phyloP scores from a whole-genome alignment of 1,140 invertebrate species.

The Pseudomyrmex dendroicus region DNA sequence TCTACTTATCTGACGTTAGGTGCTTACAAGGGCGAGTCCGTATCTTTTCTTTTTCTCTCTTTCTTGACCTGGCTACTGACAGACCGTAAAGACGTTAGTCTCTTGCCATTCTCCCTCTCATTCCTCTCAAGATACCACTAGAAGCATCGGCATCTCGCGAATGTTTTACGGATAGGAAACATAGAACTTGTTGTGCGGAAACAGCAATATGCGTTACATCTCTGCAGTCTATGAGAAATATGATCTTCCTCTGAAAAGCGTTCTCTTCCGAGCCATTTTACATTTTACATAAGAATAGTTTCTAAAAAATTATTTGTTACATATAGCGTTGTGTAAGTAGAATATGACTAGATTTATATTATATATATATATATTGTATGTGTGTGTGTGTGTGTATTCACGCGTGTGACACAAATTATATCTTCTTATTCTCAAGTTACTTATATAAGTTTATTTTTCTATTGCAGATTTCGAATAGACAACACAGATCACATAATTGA shows the following conservation, averaged over 20 bases:
- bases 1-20: slow-evolving; percentile 73
- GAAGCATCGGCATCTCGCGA: slow-evolving; percentile 65
- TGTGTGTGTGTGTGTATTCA: too few species aligned
- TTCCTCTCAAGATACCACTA: slow-evolving; percentile 14
- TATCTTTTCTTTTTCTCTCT: slow-evolving; percentile 68
- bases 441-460: slow-evolving; percentile 70
- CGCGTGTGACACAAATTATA: not conserved
- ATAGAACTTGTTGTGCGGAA: slow-evolving; percentile 35
- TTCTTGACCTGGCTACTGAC: slow-evolving; percentile 69
- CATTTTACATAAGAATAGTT: too few species aligned
- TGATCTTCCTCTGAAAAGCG: slow-evolving; percentile 17
- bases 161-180: slow-evolving; percentile 56
- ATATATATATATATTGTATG: too few species aligned
- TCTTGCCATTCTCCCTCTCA: slow-evolving; percentile 12
- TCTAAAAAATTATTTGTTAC: too few species aligned
- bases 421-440: not conserved
- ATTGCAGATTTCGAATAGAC: slow-evolving; percentile 97
- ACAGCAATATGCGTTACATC: slow-evolving; percentile 31
- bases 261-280: not conserved
- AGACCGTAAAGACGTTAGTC: slow-evolving; percentile 41
- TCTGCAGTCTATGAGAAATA: slow-evolving; percentile 33
- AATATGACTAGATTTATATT: too few species aligned
- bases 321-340: too few species aligned
- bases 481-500: slow-evolving; percentile 99
- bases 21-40: slow-evolving; percentile 70